Conservation (phyloP, 2,888 invertebrate species). For the Zygaena filipendulae region DNA sequence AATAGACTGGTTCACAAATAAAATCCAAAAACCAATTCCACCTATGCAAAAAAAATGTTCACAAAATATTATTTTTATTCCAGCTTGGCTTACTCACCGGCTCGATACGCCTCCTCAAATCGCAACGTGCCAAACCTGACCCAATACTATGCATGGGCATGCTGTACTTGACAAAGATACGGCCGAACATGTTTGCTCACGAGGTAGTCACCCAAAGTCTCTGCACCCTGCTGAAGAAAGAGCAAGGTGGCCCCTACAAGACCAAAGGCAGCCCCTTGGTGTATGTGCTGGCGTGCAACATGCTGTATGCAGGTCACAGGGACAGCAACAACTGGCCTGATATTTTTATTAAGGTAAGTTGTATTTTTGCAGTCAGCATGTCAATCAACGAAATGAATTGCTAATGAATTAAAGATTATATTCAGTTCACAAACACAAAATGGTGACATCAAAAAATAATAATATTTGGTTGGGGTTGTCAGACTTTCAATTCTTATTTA, state of each 20-base stretch:
- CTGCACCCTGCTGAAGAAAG: constrained; percentile 83
- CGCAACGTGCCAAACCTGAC: constrained; percentile 86
- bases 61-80: constrained; percentile 23
- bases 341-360: constrained; percentile 82
- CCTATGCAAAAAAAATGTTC: too few relatives aligned
- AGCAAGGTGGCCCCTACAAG: constrained; percentile 77
- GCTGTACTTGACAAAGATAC: constrained; percentile 82
- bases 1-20: too few relatives aligned
- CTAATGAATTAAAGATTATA: too few relatives aligned
- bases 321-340: constrained; percentile 93
- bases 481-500: too few relatives aligned
- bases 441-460: too few relatives aligned
- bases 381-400: too few relatives aligned
- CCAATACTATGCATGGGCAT: constrained; percentile 81
- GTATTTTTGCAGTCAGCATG: too few relatives aligned
- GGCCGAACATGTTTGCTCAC: constrained; percentile 80
- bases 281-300: constrained; percentile 85
- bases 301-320: constrained; percentile 82
- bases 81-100: constrained; percentile 85
- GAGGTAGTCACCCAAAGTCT: constrained; percentile 82
- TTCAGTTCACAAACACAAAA: too few relatives aligned
- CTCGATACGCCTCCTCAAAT: constrained; percentile 82
- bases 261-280: constrained; percentile 83
- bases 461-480: too few relatives aligned
- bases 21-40: too few relatives aligned